phyloP scores from a whole-genome alignment of 2,797 vertebrate genomes.

The Intellagama lesueurii region DNA sequence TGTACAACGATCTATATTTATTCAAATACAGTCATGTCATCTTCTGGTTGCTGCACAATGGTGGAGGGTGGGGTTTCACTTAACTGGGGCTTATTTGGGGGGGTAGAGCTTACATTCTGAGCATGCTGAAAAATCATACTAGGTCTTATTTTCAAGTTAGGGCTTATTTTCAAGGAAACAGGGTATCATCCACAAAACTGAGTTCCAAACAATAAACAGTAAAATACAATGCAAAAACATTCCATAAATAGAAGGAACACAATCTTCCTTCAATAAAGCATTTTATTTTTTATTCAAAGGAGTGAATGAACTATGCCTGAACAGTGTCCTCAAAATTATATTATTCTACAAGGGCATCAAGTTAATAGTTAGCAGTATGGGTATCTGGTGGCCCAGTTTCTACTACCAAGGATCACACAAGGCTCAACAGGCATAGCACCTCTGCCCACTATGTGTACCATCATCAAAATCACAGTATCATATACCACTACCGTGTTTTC shows the following conservation, averaged over 20 bases:
- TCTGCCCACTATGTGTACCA: neutral
- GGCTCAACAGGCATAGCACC: neutral
- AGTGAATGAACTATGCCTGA: neutral
- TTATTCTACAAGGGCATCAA: neutral
- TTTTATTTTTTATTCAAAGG: neutral
- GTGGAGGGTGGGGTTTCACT: no score
- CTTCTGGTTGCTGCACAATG: no score
- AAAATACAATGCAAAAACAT: neutral
- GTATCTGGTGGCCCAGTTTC: neutral
- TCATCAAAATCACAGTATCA: neutral
- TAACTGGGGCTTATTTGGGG: no score
- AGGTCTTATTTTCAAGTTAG: no score
- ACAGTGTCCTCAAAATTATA: neutral
- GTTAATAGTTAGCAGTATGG: no score
- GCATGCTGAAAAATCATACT: no score
- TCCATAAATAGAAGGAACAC: neutral
- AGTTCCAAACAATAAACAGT: neutral
- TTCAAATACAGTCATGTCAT: no score
- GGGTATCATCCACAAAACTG: neutral
- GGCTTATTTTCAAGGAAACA: no score
- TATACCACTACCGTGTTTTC: neutral
- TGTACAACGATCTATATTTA: no score
- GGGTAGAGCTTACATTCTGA: no score
- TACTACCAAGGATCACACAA: neutral
- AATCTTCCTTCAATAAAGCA: neutral